Conservation (phyloP, 2,888 invertebrate genomes). For the Tetanocera ferruginea region DNA sequence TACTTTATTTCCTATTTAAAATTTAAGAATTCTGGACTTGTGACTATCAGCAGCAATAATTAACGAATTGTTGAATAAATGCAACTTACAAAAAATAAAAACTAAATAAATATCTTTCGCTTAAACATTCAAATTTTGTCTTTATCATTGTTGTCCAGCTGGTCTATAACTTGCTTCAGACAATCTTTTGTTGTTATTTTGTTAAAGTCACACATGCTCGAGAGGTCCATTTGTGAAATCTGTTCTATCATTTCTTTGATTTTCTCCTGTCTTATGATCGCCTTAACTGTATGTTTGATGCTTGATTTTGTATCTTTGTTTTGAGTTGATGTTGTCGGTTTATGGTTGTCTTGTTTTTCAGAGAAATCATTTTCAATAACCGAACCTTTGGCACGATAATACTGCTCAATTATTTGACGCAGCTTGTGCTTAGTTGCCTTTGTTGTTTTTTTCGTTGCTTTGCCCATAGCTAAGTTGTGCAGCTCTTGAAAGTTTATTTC, state of each 20-base stretch:
- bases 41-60: too few relatives aligned
- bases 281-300: conserved; percentile 59
- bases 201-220: conserved; percentile 70
- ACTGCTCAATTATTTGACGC: conserved; percentile 63
- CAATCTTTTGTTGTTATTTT: conserved; percentile 71
- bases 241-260: conserved; percentile 71
- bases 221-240: conserved; percentile 69
- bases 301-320: conserved; percentile 11
- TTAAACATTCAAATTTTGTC: background rate
- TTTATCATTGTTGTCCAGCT: conserved; percentile 64
- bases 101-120: background rate
- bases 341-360: conserved; percentile 44
- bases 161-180: conserved; percentile 71
- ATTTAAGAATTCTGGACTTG: too few relatives aligned
- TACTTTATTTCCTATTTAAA: background rate
- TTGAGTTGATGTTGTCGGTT: background rate
- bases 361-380: conserved; percentile 62
- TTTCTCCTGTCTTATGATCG: conserved; percentile 68
- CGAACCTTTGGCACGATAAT: conserved; percentile 64
- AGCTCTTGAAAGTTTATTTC: conserved; percentile 67
- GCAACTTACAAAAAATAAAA: background rate
- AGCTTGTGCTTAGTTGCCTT: conserved; percentile 65
- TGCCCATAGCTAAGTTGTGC: conserved; percentile 63
- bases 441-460: conserved; percentile 58
- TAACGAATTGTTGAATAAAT: too few relatives aligned